These are phyloP conservation scores for Drepanosiphum platanoidis DNA, from an alignment of 2,888 invertebrate genomes.

Conservation along the genomic window DNA sequence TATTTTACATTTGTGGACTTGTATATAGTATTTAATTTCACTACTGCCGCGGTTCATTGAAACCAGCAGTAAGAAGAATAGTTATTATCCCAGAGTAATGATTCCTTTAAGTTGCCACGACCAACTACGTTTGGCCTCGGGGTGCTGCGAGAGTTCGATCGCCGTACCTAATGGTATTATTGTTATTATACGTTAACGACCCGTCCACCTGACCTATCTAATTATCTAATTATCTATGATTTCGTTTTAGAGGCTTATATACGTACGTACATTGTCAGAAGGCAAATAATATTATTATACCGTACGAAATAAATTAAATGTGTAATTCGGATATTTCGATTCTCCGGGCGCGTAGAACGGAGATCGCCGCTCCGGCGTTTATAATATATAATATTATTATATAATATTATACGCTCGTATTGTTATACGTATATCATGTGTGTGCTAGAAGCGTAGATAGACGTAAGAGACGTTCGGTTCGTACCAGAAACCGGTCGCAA, in stretches of 20 bases:
- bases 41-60: not conserved
- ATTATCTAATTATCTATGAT: conserved; percentile 1
- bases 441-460: too few relatives aligned
- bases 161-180: not conserved
- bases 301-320: too few relatives aligned
- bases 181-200: not conserved
- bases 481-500: too few relatives aligned
- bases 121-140: not conserved
- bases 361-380: too few relatives aligned
- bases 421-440: too few relatives aligned
- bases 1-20: not conserved
- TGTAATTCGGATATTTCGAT: too few relatives aligned
- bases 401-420: too few relatives aligned
- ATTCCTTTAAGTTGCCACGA: not conserved
- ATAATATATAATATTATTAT: too few relatives aligned
- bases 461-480: too few relatives aligned
- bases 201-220: not conserved
- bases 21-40: not conserved
- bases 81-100: not conserved
- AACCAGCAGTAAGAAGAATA: not conserved
- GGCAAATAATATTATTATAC: too few relatives aligned
- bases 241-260: not conserved
- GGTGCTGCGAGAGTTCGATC: not conserved
- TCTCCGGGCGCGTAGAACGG: too few relatives aligned
- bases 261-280: too few relatives aligned